These are phyloP conservation scores for Premnoplex brunnescens DNA, from an alignment of 2,797 vertebrate species.

Conservation along the genomic window DNA sequence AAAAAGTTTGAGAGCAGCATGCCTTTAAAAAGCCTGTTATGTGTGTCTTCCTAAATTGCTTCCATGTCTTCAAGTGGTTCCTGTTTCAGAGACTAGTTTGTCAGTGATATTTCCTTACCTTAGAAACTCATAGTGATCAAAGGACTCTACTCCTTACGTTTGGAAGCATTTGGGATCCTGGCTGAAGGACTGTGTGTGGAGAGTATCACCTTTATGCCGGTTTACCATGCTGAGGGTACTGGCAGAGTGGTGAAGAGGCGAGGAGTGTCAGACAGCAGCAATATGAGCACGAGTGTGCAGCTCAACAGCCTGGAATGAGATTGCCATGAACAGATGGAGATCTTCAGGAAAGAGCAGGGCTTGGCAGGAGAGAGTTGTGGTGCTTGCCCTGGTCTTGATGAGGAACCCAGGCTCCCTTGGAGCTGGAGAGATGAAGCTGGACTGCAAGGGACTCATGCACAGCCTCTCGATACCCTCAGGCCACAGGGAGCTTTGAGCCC, in stretches of 20 bases:
- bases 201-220: background rate
- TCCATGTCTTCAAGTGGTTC: background rate
- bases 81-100: background rate
- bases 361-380: background rate
- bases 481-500: background rate
- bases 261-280: background rate
- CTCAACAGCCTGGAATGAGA: background rate
- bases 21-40: background rate
- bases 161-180: background rate
- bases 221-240: background rate
- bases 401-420: background rate
- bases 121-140: background rate
- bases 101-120: background rate
- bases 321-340: background rate
- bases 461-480: background rate
- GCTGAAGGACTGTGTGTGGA: background rate
- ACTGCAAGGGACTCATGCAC: fast-evolving
- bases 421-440: background rate
- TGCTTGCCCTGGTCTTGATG: background rate
- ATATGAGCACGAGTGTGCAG: background rate
- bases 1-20: background rate
- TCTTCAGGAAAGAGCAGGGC: background rate
- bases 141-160: background rate
- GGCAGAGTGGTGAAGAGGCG: fast-evolving
- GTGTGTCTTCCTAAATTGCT: background rate